Conservation (phyloP, 1,140 invertebrate genomes). For the Episyrphus balteatus region DNA sequence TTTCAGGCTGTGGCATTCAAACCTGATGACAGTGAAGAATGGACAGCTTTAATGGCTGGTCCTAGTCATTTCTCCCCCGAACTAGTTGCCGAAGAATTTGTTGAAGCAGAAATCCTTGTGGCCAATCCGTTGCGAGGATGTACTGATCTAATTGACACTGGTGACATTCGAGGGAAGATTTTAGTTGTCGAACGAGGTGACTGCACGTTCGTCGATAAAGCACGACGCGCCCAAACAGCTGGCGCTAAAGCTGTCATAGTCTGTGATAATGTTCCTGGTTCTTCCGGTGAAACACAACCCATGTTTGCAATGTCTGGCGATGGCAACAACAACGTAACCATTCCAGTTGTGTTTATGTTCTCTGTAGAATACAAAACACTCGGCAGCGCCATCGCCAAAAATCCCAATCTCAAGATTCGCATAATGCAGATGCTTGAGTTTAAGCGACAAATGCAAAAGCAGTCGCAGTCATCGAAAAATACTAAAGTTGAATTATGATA, state of each 20-base stretch:
- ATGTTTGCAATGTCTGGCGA: slow-evolving; percentile 96
- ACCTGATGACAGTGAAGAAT: slow-evolving; percentile 28
- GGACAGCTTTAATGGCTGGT: slow-evolving; percentile 54
- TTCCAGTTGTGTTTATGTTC: slow-evolving; percentile 87
- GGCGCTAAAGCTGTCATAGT: slow-evolving; percentile 79
- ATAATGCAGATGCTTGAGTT: slow-evolving; percentile 35
- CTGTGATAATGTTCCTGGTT: slow-evolving; percentile 66
- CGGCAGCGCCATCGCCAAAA: slow-evolving; percentile 11
- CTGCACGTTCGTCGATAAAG: slow-evolving; percentile 96
- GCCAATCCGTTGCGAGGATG: slow-evolving; percentile 61
- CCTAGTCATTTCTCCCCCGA: slow-evolving; percentile 86
- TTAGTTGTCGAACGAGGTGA: slow-evolving; percentile 76
- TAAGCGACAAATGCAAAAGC: slow-evolving; percentile 31
- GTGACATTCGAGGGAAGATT: slow-evolving; percentile 60
- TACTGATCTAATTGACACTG: slow-evolving; percentile 40
- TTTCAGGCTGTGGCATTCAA: slow-evolving; percentile 43
- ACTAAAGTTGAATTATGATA: too few relatives aligned
- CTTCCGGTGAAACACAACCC: slow-evolving; percentile 57
- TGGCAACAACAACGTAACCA: slow-evolving; percentile 74
- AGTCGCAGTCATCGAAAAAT: slow-evolving; percentile 4
- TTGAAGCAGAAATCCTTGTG: slow-evolving; percentile 49
- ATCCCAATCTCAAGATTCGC: slow-evolving; percentile 16
- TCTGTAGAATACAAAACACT: slow-evolving; percentile 47
- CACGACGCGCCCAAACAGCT: slow-evolving; percentile 66
- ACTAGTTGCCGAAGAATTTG: slow-evolving; percentile 46